phyloP scores from a whole-genome alignment of 2,113 vertebrate species.

The Hippocampus guttulatus region DNA sequence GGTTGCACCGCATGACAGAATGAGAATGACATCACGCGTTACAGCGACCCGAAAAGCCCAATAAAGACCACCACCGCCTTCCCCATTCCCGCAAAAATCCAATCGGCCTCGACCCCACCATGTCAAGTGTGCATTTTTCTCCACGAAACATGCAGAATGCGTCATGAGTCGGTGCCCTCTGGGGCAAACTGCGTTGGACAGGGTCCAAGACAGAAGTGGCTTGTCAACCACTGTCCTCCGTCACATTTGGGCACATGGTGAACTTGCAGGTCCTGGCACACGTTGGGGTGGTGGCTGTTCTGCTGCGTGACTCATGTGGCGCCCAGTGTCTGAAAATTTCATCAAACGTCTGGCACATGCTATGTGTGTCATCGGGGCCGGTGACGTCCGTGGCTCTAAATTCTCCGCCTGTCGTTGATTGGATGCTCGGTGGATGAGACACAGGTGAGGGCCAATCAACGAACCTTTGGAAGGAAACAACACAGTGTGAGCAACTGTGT shows the following conservation, averaged over 20 bases:
- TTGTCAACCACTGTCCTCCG: slow-evolving; percentile 62
- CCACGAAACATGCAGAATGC: slow-evolving; percentile 24
- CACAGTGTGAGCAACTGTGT: slow-evolving; percentile 55
- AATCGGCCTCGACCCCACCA: background rate
- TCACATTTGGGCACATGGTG: slow-evolving; percentile 64
- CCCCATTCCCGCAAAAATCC: background rate
- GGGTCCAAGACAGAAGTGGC: slow-evolving; percentile 49
- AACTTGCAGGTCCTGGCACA: slow-evolving; percentile 66
- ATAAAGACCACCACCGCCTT: background rate
- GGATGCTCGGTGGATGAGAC: slow-evolving; percentile 54
- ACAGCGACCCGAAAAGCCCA: background rate
- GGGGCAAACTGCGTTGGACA: slow-evolving; percentile 33
- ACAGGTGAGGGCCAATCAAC: slow-evolving; percentile 62
- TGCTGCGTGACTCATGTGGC: slow-evolving; percentile 70
- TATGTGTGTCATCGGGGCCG: slow-evolving; percentile 68
- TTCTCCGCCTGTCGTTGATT: slow-evolving; percentile 55
- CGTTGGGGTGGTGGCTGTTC: slow-evolving; percentile 63
- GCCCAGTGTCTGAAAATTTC: slow-evolving; percentile 66
- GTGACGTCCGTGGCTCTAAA: slow-evolving; percentile 68
- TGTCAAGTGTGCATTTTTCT: background rate
- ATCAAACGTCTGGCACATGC: slow-evolving; percentile 73
- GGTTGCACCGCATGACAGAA: too few relatives aligned
- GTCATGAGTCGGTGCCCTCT: slow-evolving; percentile 23
- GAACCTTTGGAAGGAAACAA: slow-evolving; percentile 36
- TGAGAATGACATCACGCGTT: background rate